These are phyloP conservation scores for Lasioglossum vierecki DNA, from an alignment of 2,888 invertebrate species.

Conservation along the genomic window DNA sequence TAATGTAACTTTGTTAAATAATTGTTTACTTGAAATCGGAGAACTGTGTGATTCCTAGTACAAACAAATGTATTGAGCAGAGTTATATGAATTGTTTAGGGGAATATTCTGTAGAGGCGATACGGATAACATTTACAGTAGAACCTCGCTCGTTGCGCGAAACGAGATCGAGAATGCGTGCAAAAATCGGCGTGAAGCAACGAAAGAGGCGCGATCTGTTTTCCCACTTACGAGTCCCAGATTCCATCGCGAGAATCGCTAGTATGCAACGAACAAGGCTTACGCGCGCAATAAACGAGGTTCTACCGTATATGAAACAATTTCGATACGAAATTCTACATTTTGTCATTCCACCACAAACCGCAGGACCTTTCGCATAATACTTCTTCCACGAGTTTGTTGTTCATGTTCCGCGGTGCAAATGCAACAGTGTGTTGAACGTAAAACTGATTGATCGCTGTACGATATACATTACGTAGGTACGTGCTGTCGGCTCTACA, in stretches of 20 bases:
- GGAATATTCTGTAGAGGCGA: not conserved
- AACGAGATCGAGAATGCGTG: not conserved
- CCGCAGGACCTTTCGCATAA: not conserved
- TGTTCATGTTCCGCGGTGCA: conserved; percentile 27
- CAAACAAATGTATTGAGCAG: not conserved
- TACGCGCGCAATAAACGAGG: not conserved
- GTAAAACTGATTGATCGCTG: conserved; percentile 31
- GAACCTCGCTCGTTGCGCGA: not conserved
- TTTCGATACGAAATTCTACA: not conserved
- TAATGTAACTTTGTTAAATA: not conserved
- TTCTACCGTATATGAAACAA: not conserved
- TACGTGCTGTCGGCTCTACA: conserved; percentile 48
- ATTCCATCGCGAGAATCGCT: not conserved
- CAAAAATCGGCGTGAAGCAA: not conserved
- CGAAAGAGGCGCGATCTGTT: not conserved
- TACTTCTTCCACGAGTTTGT: conserved; percentile 32
- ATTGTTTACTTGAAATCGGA: not conserved
- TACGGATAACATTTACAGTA: not conserved
- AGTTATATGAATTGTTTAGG: not conserved
- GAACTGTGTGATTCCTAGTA: not conserved
- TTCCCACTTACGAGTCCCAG: not conserved
- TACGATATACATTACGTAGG: conserved; percentile 27
- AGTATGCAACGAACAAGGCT: not conserved
- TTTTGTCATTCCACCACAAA: not conserved
- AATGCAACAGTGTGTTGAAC: conserved; percentile 30